phyloP scores from a whole-genome alignment of 2,113 vertebrate genomes.

The Pyrgilauda ruficollis region DNA sequence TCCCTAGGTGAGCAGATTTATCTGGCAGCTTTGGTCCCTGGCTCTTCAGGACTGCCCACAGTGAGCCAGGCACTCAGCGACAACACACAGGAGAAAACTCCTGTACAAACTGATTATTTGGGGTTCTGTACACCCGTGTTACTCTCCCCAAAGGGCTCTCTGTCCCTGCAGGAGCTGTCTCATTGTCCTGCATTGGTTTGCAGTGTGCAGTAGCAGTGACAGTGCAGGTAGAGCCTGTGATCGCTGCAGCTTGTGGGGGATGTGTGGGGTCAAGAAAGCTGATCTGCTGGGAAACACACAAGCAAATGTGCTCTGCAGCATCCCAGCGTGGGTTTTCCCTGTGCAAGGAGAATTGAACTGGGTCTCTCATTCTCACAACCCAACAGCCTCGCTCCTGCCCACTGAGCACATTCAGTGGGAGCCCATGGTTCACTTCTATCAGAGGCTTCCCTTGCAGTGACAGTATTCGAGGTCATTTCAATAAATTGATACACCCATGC shows the following conservation, averaged over 20 bases:
- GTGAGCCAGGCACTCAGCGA: background rate
- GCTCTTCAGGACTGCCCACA: background rate
- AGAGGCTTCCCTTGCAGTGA: background rate
- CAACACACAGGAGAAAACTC: background rate
- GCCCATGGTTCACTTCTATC: background rate
- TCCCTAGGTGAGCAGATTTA: background rate
- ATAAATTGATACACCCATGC: background rate
- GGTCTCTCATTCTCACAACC: background rate
- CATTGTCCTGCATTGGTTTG: background rate
- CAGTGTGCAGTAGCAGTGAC: background rate
- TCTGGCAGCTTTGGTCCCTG: background rate
- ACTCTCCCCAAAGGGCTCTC: background rate
- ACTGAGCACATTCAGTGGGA: background rate
- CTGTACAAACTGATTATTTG: background rate
- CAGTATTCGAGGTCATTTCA: background rate
- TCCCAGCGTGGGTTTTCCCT: background rate
- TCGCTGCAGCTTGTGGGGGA: background rate
- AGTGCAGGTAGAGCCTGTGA: background rate
- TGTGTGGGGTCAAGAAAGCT: background rate
- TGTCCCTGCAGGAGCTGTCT: background rate
- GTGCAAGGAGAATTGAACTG: background rate
- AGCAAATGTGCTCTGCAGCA: background rate
- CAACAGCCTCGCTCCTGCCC: background rate
- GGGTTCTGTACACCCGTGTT: background rate
- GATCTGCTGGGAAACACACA: background rate